Evolutionary conservation across 1,140 invertebrate species (phyloP).

Genomic region (Melanaphis sacchari): DNA sequence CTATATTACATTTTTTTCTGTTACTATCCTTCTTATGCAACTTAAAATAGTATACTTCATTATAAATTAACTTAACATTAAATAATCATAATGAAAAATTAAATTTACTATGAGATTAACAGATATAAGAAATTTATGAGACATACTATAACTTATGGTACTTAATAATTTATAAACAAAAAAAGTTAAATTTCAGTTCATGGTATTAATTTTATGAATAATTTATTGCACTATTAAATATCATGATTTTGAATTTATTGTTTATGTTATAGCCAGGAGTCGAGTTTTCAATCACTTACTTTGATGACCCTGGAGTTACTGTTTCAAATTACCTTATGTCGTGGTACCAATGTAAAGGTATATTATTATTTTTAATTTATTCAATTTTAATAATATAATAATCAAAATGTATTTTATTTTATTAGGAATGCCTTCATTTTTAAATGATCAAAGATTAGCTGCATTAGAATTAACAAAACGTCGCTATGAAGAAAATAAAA

Average conservation of each 20-base stretch:
- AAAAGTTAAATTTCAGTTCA: too few species aligned
- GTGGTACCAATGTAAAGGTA: constrained; percentile 60
- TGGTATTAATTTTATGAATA: neutral
- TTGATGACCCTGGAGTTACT: constrained; percentile 77
- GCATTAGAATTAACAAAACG: constrained; percentile 57
- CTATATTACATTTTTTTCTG: neutral
- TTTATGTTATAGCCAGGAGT: constrained; percentile 69
- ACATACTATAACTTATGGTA: too few species aligned
- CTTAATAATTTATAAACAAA: too few species aligned
- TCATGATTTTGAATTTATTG: constrained; percentile 28
- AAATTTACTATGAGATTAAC: too few species aligned
- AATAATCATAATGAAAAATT: neutral
- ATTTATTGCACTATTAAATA: constrained; percentile 20
- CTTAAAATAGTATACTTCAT: neutral
- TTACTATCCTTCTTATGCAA: neutral
- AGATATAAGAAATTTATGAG: too few species aligned
- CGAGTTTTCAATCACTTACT: constrained; percentile 86
- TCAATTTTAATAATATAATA: neutral
- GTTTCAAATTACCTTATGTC: constrained; percentile 59
- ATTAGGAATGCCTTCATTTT: constrained; percentile 59
- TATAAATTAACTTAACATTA: neutral
- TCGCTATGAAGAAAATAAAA: constrained; percentile 22
- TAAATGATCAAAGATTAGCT: constrained; percentile 58
- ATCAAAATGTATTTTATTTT: neutral
- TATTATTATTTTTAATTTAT: neutral